These are phyloP conservation scores for Pseudorectes ferrugineus DNA, from an alignment of 2,113 vertebrate species.

Conservation along the genomic window DNA sequence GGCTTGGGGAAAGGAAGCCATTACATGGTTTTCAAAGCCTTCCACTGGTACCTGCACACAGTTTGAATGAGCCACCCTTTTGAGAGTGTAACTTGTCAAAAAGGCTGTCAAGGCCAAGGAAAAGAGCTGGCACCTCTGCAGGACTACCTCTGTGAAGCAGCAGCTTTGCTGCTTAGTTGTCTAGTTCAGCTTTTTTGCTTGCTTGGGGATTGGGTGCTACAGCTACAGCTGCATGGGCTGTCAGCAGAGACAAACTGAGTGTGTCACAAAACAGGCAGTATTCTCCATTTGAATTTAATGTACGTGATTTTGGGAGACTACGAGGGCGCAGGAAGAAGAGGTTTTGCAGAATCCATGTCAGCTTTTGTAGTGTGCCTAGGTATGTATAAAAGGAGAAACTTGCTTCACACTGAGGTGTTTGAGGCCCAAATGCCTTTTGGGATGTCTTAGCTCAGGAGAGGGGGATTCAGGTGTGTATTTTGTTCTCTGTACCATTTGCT, in stretches of 20 bases:
- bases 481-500: not conserved
- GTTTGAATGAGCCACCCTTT: not conserved
- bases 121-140: not conserved
- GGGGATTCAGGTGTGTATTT: not conserved
- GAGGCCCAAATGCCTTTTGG: not conserved
- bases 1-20: not conserved
- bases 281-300: not conserved
- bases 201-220: not conserved
- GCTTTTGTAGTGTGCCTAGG: not conserved
- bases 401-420: accelerated
- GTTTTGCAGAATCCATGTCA: not conserved
- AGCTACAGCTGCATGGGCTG: not conserved
- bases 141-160: not conserved
- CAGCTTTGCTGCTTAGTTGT: not conserved
- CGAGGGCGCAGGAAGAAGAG: not conserved
- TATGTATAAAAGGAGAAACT: not conserved
- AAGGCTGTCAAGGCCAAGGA: not conserved
- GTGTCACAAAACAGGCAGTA: not conserved
- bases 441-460: not conserved
- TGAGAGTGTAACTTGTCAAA: not conserved
- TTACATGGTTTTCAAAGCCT: not conserved
- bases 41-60: not conserved
- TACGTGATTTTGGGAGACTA: accelerated
- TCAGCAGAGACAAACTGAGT: not conserved
- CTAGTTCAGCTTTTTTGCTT: not conserved